phyloP scores from a whole-genome alignment of 2,797 vertebrate species.

The Aeoliscus strigatus region DNA sequence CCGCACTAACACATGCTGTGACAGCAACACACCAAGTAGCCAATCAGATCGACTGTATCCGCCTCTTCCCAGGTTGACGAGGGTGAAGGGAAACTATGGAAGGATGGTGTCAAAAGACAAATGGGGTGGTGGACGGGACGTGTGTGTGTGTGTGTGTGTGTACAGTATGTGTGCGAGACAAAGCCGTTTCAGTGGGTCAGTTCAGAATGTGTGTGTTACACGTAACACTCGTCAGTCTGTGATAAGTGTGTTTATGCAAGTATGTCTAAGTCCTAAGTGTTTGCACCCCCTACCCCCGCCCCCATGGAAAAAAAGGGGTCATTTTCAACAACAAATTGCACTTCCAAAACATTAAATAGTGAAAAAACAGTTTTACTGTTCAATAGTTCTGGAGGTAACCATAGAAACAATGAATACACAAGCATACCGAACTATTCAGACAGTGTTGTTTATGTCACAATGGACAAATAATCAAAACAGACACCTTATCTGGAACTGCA shows the following conservation, averaged over 20 bases:
- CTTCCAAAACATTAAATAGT: too few relatives aligned
- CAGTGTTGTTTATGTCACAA: too few relatives aligned
- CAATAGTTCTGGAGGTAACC: too few relatives aligned
- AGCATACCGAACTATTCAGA: too few relatives aligned
- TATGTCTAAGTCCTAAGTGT: slow-evolving; percentile 11
- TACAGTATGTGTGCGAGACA: slow-evolving; percentile 19
- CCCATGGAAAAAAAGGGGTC: too few relatives aligned
- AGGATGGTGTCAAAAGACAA: slow-evolving; percentile 29
- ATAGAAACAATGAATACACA: too few relatives aligned
- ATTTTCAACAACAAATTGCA: slow-evolving; percentile 20
- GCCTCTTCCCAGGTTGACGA: slow-evolving; percentile 34
- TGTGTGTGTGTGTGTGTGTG: slow-evolving; percentile 24
- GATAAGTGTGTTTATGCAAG: slow-evolving; percentile 43
- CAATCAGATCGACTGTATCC: slow-evolving; percentile 54
- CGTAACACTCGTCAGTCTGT: slow-evolving; percentile 32
- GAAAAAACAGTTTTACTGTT: too few relatives aligned
- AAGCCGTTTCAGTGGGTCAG: slow-evolving; percentile 19
- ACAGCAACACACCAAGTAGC: slow-evolving; percentile 39
- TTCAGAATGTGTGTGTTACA: not conserved
- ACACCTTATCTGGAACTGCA: not conserved
- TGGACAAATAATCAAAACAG: slow-evolving; percentile 23
- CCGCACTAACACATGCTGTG: slow-evolving; percentile 8
- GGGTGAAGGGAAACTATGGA: slow-evolving; percentile 12
- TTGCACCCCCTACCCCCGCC: too few relatives aligned
- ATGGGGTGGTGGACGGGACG: slow-evolving; percentile 27